A percentile compares a stretch with the other conserved stretches of the same genome.
phyloP scores from a whole-genome alignment of 2,888 invertebrate genomes.

The Melanchra persicariae region DNA sequence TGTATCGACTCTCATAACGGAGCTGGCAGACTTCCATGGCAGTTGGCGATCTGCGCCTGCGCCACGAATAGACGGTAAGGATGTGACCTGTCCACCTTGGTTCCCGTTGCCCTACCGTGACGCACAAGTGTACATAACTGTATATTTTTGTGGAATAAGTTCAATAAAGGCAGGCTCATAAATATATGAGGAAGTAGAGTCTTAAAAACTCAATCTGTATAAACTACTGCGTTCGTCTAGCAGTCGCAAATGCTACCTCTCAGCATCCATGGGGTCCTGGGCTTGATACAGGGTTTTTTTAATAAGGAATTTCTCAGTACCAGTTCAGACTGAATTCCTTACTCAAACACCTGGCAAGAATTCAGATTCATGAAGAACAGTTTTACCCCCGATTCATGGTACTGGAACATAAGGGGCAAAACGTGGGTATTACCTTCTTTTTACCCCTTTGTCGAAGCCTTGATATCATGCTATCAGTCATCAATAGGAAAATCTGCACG shows the following conservation, averaged over 20 bases:
- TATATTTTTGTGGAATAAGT: not conserved
- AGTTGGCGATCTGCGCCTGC: conserved; percentile 70
- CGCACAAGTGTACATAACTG: not conserved
- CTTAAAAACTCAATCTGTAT: not conserved
- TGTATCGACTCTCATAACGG: conserved; percentile 51
- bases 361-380: too few species aligned
- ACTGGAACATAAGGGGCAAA: too few species aligned
- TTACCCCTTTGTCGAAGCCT: too few species aligned
- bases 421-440: too few species aligned
- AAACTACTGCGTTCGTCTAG: not conserved
- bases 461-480: too few species aligned
- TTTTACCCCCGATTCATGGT: too few species aligned
- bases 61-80: conserved; percentile 79
- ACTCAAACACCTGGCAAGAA: too few species aligned
- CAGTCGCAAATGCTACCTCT: not conserved
- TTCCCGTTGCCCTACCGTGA: conserved; percentile 51
- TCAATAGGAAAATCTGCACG: too few species aligned
- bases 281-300: too few species aligned
- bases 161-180: not conserved
- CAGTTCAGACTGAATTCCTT: too few species aligned
- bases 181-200: not conserved
- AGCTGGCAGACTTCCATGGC: conserved; percentile 80
- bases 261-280: not conserved
- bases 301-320: too few species aligned
- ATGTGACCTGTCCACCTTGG: conserved; percentile 81